A percentile compares a stretch with the other conserved stretches of the same genome.
Evolutionary conservation across 2,113 vertebrate genomes (phyloP).

Genomic region (Hystrix brachyura): DNA sequence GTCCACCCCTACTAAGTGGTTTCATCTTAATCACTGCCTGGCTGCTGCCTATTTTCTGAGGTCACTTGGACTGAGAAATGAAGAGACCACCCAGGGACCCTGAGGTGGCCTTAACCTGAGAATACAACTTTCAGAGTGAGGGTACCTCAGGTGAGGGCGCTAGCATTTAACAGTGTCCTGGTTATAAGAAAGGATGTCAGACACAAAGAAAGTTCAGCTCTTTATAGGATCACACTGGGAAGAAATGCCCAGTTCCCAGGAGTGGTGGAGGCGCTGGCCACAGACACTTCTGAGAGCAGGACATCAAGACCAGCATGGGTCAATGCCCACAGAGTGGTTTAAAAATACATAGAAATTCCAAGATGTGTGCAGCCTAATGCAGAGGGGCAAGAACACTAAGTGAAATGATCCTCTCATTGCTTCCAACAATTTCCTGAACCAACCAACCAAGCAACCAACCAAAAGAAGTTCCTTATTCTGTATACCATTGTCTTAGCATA

Average conservation of each 20-base stretch:
- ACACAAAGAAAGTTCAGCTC: background rate
- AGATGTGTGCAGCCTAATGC: fast-evolving
- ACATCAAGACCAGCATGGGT: background rate
- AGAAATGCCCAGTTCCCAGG: background rate
- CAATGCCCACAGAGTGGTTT: fast-evolving
- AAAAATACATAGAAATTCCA: background rate
- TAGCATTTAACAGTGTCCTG: background rate
- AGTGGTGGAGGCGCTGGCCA: background rate
- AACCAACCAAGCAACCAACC: background rate
- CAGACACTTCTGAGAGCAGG: background rate
- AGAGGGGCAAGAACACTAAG: background rate
- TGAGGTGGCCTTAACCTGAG: background rate
- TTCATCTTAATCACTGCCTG: background rate
- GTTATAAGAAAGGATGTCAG: background rate
- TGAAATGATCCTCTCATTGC: background rate
- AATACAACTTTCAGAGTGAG: background rate
- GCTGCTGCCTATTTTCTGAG: background rate
- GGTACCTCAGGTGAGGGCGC: too few relatives aligned
- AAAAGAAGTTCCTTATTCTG: background rate
- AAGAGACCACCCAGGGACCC: background rate
- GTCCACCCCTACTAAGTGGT: background rate
- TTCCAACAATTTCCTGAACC: background rate
- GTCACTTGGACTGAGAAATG: background rate
- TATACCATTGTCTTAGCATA: background rate
- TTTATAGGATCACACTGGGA: background rate